These are phyloP conservation scores for Chaenogobius annularis DNA, from an alignment of 2,113 vertebrate genomes.

Conservation along the genomic window DNA sequence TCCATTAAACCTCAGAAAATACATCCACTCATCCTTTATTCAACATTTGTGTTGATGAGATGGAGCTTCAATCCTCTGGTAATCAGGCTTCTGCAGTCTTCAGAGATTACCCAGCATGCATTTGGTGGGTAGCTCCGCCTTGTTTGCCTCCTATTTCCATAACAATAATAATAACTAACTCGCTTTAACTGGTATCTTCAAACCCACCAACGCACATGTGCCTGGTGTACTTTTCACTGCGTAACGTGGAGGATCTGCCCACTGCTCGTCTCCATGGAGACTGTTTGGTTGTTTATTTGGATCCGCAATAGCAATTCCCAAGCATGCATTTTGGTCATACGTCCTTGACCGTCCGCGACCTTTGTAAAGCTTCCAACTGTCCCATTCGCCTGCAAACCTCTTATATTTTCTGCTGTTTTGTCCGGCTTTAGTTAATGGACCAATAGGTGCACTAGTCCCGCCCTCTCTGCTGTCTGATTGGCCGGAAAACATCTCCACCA, in stretches of 20 bases:
- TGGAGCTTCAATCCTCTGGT: slow-evolving; percentile 21
- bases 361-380: neutral
- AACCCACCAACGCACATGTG: no score
- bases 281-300: no score
- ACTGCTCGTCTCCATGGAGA: no score
- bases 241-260: no score
- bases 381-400: neutral
- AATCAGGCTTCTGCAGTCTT: slow-evolving; percentile 11
- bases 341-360: neutral
- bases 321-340: neutral
- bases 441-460: neutral
- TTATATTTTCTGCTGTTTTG: neutral
- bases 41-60: slow-evolving; percentile 18
- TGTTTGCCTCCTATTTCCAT: neutral
- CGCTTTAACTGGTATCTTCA: no score
- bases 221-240: no score
- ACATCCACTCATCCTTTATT: slow-evolving; percentile 7
- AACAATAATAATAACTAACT: neutral
- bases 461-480: neutral
- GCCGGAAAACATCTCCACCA: neutral
- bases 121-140: slow-evolving; percentile 14
- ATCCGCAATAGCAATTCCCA: neutral
- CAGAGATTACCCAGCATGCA: slow-evolving; percentile 33
- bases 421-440: neutral
- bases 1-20: neutral